Evolutionary conservation across 2,113 vertebrate species (phyloP).

Genomic region (zebrafish (Danio rerio)): DNA sequence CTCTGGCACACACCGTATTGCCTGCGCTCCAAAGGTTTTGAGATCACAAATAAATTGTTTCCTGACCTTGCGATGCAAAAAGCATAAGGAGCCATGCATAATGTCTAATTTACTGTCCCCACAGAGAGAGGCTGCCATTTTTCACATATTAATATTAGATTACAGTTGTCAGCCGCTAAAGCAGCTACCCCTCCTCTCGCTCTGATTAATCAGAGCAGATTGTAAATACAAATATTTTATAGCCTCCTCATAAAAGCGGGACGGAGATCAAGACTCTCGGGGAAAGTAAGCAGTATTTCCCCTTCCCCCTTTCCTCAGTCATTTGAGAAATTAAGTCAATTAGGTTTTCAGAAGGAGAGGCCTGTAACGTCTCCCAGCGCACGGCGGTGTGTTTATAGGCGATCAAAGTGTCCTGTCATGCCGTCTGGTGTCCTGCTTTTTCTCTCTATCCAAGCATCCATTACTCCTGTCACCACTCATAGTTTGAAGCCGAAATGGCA

Average conservation of each 20-base stretch:
- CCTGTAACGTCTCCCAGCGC: slow-evolving; percentile 35
- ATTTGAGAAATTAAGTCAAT: slow-evolving; percentile 66
- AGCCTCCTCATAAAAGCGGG: slow-evolving; percentile 73
- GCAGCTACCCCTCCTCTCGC: slow-evolving; percentile 75
- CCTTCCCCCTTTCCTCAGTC: slow-evolving; percentile 47
- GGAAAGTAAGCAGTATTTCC: slow-evolving; percentile 58
- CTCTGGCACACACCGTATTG: slow-evolving; percentile 53
- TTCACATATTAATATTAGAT: slow-evolving; percentile 95
- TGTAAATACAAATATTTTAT: slow-evolving; percentile 86
- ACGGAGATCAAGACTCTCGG: slow-evolving; percentile 55
- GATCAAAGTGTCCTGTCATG: slow-evolving; percentile 60
- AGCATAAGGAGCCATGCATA: slow-evolving; percentile 90
- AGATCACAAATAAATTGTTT: slow-evolving; percentile 66
- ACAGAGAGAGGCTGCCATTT: slow-evolving; percentile 85
- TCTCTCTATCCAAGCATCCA: neutral
- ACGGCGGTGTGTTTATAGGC: slow-evolving; percentile 10
- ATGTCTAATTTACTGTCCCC: slow-evolving; percentile 97
- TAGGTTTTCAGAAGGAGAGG: slow-evolving; percentile 59
- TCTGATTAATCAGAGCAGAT: slow-evolving; percentile 82
- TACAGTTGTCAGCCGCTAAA: slow-evolving; percentile 82
- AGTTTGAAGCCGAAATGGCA: slow-evolving; percentile 26
- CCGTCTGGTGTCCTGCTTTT: slow-evolving; percentile 55
- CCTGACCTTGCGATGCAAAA: slow-evolving; percentile 66
- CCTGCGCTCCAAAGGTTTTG: slow-evolving; percentile 54
- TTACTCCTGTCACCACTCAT: slow-evolving; percentile 34